Conservation (phyloP, 2,888 invertebrate genomes). For the Plebejus argus region DNA sequence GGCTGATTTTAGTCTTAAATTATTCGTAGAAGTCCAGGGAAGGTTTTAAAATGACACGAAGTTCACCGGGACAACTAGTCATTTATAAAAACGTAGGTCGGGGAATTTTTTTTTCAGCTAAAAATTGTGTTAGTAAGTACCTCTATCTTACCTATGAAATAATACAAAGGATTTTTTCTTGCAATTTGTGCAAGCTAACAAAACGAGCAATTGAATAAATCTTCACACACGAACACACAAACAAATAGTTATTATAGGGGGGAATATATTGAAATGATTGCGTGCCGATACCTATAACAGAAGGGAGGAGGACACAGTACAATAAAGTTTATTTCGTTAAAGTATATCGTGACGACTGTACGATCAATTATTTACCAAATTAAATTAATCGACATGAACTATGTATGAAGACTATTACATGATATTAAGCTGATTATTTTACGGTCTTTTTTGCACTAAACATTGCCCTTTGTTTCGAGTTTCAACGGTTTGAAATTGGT, state of each 20-base stretch:
- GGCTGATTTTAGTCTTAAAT: too few species aligned
- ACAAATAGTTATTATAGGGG: background rate
- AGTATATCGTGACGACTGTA: background rate
- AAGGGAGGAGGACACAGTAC: background rate
- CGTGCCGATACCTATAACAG: background rate
- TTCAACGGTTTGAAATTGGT: background rate
- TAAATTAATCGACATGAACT: background rate
- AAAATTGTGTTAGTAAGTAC: background rate
- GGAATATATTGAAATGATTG: slow-evolving; percentile 5
- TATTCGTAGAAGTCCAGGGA: too few species aligned
- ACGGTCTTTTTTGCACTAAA: background rate
- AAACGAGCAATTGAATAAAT: slow-evolving; percentile 9
- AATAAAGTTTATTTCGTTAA: background rate
- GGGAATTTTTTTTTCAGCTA: background rate
- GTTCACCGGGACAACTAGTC: too few species aligned
- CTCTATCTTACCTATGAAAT: background rate
- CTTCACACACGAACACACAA: background rate
- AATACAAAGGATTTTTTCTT: background rate
- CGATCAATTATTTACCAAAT: background rate
- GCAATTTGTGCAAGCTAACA: background rate
- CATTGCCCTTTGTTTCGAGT: background rate
- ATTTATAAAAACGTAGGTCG: too few species aligned
- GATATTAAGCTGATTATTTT: background rate
- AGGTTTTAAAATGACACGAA: too few species aligned
- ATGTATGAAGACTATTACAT: background rate